These are phyloP conservation scores for Anguilla anguilla DNA, from an alignment of 2,797 vertebrate species.

Conservation along the genomic window DNA sequence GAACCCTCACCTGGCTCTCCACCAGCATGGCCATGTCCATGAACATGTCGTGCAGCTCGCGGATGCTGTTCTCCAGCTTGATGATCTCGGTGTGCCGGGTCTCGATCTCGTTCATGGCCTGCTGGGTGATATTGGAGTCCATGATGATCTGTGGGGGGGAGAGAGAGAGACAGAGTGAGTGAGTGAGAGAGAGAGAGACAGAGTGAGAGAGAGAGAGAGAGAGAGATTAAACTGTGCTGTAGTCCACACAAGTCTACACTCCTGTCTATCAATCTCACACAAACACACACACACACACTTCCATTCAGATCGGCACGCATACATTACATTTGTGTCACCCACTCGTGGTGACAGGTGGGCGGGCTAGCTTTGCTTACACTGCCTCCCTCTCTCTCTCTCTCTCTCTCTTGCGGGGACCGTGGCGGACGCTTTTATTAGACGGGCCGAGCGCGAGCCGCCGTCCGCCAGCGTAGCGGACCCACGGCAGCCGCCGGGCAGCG, in stretches of 20 bases:
- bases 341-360: neutral
- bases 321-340: neutral
- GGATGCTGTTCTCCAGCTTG: constrained; percentile 93
- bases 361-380: neutral
- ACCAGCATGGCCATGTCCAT: constrained; percentile 97
- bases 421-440: neutral
- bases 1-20: constrained; percentile 87
- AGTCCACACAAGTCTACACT: neutral
- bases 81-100: constrained; percentile 92
- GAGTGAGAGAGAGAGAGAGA: too few relatives aligned
- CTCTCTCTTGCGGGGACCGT: neutral
- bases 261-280: constrained; percentile 13
- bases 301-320: neutral
- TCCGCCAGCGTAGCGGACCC: neutral
- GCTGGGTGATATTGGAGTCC: constrained; percentile 91
- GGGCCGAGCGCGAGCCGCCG: neutral
- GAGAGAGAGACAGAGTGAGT: neutral
- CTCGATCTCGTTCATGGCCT: constrained; percentile 93
- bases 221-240: neutral
- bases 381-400: too few relatives aligned
- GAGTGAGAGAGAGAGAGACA: neutral
- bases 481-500: neutral
- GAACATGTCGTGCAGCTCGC: constrained; percentile 95
- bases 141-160: constrained; percentile 83
- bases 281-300: neutral